Evolutionary conservation across 2,888 invertebrate species (phyloP).

Genomic region (Oxycera nigricornis): DNA sequence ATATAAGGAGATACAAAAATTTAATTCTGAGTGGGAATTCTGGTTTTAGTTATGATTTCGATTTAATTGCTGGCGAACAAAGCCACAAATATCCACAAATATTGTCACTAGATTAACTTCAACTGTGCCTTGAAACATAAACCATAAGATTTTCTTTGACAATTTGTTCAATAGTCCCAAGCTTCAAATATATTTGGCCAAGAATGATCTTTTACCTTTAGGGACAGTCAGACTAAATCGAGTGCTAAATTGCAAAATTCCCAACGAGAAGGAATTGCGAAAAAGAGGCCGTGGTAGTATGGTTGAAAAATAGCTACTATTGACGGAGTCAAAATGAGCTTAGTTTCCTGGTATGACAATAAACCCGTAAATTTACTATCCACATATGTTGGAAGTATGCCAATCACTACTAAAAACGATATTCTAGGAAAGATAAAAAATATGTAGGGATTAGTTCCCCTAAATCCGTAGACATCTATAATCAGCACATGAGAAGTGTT

Average conservation of each 20-base stretch:
- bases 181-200: slow-evolving; percentile 43
- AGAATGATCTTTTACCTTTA: slow-evolving; percentile 47
- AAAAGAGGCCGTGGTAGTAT: slow-evolving; percentile 41
- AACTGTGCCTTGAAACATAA: slow-evolving; percentile 51
- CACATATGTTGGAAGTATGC: slow-evolving; percentile 43
- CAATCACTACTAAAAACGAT: slow-evolving; percentile 30
- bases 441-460: slow-evolving; percentile 44
- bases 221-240: slow-evolving; percentile 45
- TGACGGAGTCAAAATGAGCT: slow-evolving; percentile 41
- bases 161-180: slow-evolving; percentile 52
- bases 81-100: slow-evolving; percentile 50
- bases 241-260: slow-evolving; percentile 31
- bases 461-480: slow-evolving; percentile 41
- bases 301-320: slow-evolving; percentile 44
- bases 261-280: slow-evolving; percentile 46
- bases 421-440: slow-evolving; percentile 42
- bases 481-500: slow-evolving; percentile 18
- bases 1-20: slow-evolving; percentile 56
- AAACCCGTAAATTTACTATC: slow-evolving; percentile 45
- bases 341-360: slow-evolving; percentile 46
- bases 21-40: slow-evolving; percentile 56
- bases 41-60: no score
- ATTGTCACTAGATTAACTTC: slow-evolving; percentile 50
- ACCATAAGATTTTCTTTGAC: slow-evolving; percentile 53
- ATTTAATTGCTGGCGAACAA: no score